Base-by-base conservation (phyloP, 2,888 invertebrate genomes). In the Rhagium mordax region DNA sequence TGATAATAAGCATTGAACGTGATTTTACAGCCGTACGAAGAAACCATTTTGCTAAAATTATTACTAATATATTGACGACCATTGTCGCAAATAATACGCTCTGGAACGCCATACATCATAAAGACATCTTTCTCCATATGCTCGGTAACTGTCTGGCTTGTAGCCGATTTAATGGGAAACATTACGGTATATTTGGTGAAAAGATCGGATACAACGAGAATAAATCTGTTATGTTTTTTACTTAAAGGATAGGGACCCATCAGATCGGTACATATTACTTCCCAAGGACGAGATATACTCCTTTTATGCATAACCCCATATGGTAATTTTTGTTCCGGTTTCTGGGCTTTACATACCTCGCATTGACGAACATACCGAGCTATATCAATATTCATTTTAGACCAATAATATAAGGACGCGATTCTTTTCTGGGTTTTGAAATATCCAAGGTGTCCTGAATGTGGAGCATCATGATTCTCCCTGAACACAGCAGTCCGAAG, bases 1-100 rank as follows among this genome's bases (percentile, higher is more conserved):
- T 83, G 76, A 62, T 85, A 84, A 5, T 74, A 24, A 1, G 80
- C 75, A 41, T 77, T 83, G 64, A 65, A 74, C 0, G 47, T 48
- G 7, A 81, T 53, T 33, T 67, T 75, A 1, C 74, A 57, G 7
- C 78, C 71, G 41, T 76, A 81, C 10, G 59, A 70, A 8, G 55
- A 0, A 51, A 16, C 55, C 77, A 81, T 53, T 55, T 41, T 20
- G 13, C 27, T 4, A 15, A 70, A 65, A 20, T 65, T 21, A 2
- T 55, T 21, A 47, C 51, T 51, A 6, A 51, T 27, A 27, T 49
- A 64, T 53, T 79, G 77, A 3, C 20, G 64, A 0, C 80, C 81
- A 60, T 81, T 81, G 64, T 81, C 80, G 3, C 73, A 71, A 20
- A 75, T 69, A 0, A 81, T 15, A 2, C 13, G 53, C 65, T 77